phyloP scores from a whole-genome alignment of 2,888 invertebrate genomes.

The Drymonia ruficornis region DNA sequence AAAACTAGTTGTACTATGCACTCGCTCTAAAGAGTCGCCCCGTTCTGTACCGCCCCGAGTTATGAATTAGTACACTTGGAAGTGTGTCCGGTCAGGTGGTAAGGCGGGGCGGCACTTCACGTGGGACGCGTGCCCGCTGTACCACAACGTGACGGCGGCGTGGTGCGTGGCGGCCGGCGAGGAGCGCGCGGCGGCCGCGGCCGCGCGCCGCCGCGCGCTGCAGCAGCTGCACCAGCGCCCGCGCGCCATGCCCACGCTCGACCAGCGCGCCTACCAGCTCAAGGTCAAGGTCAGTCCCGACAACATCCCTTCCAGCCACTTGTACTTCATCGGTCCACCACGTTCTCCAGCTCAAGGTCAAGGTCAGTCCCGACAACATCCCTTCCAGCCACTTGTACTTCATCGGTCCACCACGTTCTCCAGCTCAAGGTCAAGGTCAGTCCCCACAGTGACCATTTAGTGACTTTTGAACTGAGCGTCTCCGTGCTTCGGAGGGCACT shows the following conservation, averaged over 20 bases:
- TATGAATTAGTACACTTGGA: too few species aligned
- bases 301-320: too few species aligned
- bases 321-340: too few species aligned
- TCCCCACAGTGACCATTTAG: too few species aligned
- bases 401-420: too few species aligned
- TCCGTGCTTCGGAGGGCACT: too few species aligned
- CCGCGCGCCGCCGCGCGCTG: constrained; percentile 65
- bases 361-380: constrained; percentile 33
- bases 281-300: constrained; percentile 70
- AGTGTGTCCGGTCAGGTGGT: constrained; percentile 86
- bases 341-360: constrained; percentile 86
- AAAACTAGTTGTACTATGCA: too few species aligned
- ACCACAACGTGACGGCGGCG: constrained; percentile 86
- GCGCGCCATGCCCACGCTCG: constrained; percentile 83
- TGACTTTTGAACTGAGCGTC: too few species aligned
- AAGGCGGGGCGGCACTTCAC: constrained; percentile 93
- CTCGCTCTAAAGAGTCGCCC: too few species aligned
- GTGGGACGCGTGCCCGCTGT: constrained; percentile 95
- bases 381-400: too few species aligned
- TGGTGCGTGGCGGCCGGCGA: constrained; percentile 87
- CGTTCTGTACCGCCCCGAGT: too few species aligned
- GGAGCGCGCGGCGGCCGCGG: constrained; percentile 87
- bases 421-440: constrained; percentile 83
- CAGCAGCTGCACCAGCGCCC: constrained; percentile 61
- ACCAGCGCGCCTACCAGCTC: constrained; percentile 89